Conservation (phyloP, 2,113 vertebrate species). For the Burhinus bistriatus region DNA sequence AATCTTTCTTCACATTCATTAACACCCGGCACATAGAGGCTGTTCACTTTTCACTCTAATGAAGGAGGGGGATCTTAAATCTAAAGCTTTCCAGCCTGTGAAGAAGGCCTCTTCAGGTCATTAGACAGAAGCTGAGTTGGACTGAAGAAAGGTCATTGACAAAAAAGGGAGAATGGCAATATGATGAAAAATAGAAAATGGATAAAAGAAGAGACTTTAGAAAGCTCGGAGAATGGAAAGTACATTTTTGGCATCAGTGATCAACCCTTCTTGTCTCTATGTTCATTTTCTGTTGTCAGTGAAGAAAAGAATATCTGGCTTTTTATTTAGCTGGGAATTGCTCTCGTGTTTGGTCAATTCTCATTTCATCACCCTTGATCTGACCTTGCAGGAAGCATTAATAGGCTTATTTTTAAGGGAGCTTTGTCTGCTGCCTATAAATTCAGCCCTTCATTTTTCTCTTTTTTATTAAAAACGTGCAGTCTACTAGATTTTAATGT, state of each 20-base stretch:
- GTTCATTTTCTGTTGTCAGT: slow-evolving; percentile 72
- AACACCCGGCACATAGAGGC: slow-evolving; percentile 81
- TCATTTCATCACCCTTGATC: slow-evolving; percentile 88
- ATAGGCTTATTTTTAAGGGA: slow-evolving; percentile 77
- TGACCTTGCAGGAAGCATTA: slow-evolving; percentile 82
- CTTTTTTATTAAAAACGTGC: slow-evolving; percentile 50
- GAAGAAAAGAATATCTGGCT: slow-evolving; percentile 76
- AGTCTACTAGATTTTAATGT: slow-evolving; percentile 56
- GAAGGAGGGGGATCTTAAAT: slow-evolving; percentile 80
- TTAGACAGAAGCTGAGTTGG: slow-evolving; percentile 77
- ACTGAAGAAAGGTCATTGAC: slow-evolving; percentile 82
- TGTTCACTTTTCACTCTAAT: slow-evolving; percentile 81
- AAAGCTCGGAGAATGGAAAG: slow-evolving; percentile 70
- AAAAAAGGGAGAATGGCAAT: slow-evolving; percentile 75
- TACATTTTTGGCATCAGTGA: slow-evolving; percentile 75
- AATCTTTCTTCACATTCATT: slow-evolving; percentile 88
- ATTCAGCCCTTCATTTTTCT: slow-evolving; percentile 77
- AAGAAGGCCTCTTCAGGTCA: slow-evolving; percentile 83
- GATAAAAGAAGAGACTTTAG: slow-evolving; percentile 75
- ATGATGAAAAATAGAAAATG: slow-evolving; percentile 75
- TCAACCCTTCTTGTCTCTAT: slow-evolving; percentile 76
- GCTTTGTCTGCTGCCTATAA: slow-evolving; percentile 69
- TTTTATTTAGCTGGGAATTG: slow-evolving; percentile 78
- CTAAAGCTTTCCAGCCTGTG: slow-evolving; percentile 79
- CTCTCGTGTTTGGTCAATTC: slow-evolving; percentile 88